Conservation (phyloP, 2,888 invertebrate species). For the Dermolepida albohirtum region DNA sequence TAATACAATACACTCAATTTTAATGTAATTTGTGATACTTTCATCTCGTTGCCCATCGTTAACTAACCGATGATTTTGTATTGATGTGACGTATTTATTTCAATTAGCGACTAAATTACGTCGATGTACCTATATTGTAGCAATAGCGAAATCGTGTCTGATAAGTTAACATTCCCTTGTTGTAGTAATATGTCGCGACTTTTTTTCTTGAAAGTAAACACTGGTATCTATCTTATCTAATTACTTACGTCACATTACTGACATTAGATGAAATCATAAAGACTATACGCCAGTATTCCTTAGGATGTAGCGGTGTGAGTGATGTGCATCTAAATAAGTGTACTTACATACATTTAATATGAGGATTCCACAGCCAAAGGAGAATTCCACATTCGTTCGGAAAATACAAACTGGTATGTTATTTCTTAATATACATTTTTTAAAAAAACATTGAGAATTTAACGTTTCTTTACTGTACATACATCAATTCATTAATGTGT, state of each 20-base stretch:
- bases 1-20: neutral
- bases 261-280: neutral
- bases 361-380: no score
- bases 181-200: no score
- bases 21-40: neutral
- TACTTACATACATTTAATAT: no score
- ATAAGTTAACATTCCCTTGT: neutral
- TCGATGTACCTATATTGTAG: neutral
- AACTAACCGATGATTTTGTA: conserved; percentile 11
- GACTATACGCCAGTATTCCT: neutral
- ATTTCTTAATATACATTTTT: neutral
- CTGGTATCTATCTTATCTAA: conserved; percentile 12
- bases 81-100: conserved; percentile 6
- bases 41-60: neutral
- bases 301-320: neutral
- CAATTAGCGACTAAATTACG: conserved; percentile 24
- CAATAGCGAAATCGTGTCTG: neutral
- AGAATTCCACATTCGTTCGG: conserved; percentile 46
- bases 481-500: neutral
- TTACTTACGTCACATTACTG: neutral
- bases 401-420: conserved; percentile 52
- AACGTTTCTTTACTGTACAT: no score
- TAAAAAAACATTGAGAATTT: no score
- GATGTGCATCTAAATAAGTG: neutral
- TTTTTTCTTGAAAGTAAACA: no score